These are phyloP conservation scores for Lithobates pipiens DNA, from an alignment of 2,797 vertebrate species.

Conservation along the genomic window DNA sequence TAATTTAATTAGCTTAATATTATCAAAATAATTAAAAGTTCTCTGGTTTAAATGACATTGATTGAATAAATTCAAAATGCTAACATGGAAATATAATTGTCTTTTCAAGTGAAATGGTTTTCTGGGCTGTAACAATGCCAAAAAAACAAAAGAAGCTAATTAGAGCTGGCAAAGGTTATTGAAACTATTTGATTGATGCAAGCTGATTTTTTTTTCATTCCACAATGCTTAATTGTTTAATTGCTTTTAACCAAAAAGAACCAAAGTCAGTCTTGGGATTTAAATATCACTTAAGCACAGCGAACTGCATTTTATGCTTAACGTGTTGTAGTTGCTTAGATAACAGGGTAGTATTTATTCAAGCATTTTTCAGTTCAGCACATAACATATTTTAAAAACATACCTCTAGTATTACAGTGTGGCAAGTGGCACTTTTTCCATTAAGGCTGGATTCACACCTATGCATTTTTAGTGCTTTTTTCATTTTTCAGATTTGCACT, in stretches of 20 bases:
- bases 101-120: slow-evolving; percentile 9
- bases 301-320: too few species aligned
- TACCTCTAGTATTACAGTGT: too few species aligned
- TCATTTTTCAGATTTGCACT: too few species aligned
- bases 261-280: neutral
- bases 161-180: slow-evolving; percentile 39
- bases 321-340: too few species aligned
- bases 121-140: slow-evolving; percentile 32
- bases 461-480: too few species aligned
- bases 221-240: neutral
- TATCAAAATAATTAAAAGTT: slow-evolving; percentile 13
- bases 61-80: slow-evolving; percentile 3
- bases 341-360: too few species aligned
- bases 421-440: too few species aligned
- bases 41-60: slow-evolving; percentile 2
- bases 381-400: too few species aligned
- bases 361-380: too few species aligned
- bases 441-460: too few species aligned
- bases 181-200: slow-evolving; percentile 35
- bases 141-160: slow-evolving; percentile 35
- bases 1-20: neutral
- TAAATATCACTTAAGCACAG: neutral
- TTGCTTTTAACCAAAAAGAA: neutral
- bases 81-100: neutral
- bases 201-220: slow-evolving; percentile 15